Conservation (phyloP, 2,797 vertebrate species). For the Intellagama lesueurii region DNA sequence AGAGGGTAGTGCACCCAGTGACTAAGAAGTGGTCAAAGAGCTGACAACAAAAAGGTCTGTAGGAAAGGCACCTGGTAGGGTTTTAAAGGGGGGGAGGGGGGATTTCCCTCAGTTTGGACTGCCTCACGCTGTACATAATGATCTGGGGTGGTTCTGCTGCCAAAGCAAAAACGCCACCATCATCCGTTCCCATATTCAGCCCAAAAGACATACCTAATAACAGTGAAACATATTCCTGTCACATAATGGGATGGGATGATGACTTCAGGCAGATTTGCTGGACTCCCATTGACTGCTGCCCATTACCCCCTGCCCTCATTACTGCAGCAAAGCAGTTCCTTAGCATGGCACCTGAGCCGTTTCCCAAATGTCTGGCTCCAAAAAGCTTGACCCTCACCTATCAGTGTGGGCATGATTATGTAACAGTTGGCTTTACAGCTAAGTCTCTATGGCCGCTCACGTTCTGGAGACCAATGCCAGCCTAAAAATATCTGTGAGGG, state of each 20-base stretch:
- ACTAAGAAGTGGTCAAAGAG: neutral
- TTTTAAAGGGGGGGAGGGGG: neutral
- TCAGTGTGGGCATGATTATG: constrained; percentile 13
- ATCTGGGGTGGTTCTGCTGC: neutral
- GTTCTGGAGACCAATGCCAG: constrained; percentile 4
- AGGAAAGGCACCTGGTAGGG: neutral
- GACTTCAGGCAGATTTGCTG: neutral
- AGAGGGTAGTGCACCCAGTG: neutral
- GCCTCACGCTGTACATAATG: neutral
- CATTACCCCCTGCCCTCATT: constrained; percentile 23
- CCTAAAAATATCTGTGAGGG: constrained; percentile 29
- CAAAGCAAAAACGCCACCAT: neutral
- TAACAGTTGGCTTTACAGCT: constrained; percentile 38
- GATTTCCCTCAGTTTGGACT: too few relatives aligned
- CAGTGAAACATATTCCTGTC: neutral
- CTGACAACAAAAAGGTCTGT: too few relatives aligned
- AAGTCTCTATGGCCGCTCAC: neutral
- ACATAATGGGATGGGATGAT: neutral
- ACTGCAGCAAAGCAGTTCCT: constrained; percentile 38
- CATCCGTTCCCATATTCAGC: too few relatives aligned
- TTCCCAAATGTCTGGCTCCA: constrained; percentile 41
- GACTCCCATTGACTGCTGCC: neutral
- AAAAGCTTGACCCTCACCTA: constrained; percentile 40
- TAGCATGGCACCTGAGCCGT: constrained; percentile 25
- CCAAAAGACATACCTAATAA: neutral